Conservation (phyloP, 2,113 vertebrate genomes). For the Gracilinanus agilis region DNA sequence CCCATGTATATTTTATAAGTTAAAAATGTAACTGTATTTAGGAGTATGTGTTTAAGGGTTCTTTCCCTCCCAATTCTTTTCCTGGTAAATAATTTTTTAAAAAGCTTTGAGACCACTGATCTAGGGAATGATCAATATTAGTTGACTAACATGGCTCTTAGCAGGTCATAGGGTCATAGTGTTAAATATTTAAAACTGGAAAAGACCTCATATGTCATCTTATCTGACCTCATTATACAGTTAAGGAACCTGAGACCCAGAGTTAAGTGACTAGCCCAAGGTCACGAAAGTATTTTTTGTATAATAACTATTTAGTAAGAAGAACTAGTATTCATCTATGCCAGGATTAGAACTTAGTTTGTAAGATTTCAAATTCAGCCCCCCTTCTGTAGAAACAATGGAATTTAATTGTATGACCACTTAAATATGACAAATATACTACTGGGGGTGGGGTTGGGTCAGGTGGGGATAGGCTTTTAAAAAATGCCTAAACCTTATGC, state of each 20-base stretch:
- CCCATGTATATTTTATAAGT: background rate
- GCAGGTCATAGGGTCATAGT: background rate
- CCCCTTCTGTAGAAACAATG: constrained; percentile 37
- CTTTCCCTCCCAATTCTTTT: background rate
- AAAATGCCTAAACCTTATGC: constrained; percentile 43
- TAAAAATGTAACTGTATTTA: background rate
- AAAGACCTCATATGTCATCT: background rate
- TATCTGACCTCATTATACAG: background rate
- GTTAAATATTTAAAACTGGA: background rate
- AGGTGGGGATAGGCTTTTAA: background rate
- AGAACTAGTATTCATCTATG: background rate
- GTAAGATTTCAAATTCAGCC: constrained; percentile 49
- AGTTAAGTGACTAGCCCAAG: background rate
- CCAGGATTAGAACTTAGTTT: background rate
- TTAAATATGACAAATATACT: constrained; percentile 47
- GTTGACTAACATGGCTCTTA: constrained; percentile 2
- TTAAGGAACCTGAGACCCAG: background rate
- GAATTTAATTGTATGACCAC: constrained; percentile 46
- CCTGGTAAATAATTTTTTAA: background rate
- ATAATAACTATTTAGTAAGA: constrained; percentile 14
- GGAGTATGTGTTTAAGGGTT: background rate
- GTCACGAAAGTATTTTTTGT: background rate
- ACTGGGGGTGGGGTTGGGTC: background rate
- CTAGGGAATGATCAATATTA: background rate
- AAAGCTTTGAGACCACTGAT: background rate